Percentiles rank a stretch among this genome's conserved stretches.
phyloP scores from a whole-genome alignment of 1,140 invertebrate species.

The Apis cerana region DNA sequence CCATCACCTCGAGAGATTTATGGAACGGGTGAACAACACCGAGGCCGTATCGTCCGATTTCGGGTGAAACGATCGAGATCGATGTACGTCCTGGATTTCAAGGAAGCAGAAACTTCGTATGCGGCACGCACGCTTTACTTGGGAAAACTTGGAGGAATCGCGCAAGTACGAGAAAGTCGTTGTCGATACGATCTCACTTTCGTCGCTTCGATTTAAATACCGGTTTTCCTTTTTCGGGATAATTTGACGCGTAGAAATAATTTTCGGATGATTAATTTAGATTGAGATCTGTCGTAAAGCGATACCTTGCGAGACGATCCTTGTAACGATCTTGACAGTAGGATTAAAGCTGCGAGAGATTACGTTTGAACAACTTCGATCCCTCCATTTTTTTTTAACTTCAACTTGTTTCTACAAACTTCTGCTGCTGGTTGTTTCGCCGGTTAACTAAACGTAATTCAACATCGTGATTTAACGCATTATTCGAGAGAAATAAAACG shows the following conservation, averaged over 20 bases:
- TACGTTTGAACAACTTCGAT: too few relatives aligned
- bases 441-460: too few relatives aligned
- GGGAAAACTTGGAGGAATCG: constrained; percentile 12
- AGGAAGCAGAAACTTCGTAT: constrained; percentile 43
- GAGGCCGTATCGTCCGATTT: constrained; percentile 38
- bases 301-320: not conserved
- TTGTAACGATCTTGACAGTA: too few relatives aligned
- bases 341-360: too few relatives aligned
- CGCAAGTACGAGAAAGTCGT: constrained; percentile 26
- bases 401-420: too few relatives aligned
- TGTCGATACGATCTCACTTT: constrained; percentile 16
- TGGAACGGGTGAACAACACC: constrained; percentile 19
- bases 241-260: not conserved
- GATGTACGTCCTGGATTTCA: constrained; percentile 65
- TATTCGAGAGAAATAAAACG: too few relatives aligned
- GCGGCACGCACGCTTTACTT: not conserved
- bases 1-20: constrained; percentile 49
- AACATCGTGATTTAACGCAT: too few relatives aligned
- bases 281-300: not conserved
- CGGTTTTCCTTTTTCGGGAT: not conserved
- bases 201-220: not conserved
- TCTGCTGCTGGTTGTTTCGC: too few relatives aligned
- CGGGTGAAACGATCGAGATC: constrained; percentile 62
- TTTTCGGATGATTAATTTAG: not conserved
- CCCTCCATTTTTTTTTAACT: too few relatives aligned